A percentile compares a stretch with the other conserved stretches of the same genome.
These are phyloP conservation scores for Cairina moschata DNA, from an alignment of 2,113 vertebrate genomes.

Conservation along the genomic window DNA sequence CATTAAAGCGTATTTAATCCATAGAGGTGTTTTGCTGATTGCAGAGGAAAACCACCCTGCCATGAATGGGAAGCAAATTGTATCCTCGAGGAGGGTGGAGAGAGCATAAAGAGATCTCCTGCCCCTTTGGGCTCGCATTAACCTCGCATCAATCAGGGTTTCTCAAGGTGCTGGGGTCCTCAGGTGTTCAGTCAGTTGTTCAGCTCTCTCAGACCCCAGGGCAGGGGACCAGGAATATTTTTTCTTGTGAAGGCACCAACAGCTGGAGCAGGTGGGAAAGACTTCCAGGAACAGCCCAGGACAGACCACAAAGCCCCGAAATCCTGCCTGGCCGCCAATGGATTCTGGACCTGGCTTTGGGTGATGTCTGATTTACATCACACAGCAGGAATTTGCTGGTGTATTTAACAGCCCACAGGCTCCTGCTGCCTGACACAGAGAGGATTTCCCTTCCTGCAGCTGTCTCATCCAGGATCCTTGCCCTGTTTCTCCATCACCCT, in stretches of 20 bases:
- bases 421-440: neutral
- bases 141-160: neutral
- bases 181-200: fast-evolving
- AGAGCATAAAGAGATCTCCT: neutral
- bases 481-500: neutral
- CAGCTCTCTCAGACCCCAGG: neutral
- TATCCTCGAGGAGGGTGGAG: neutral
- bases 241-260: neutral
- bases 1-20: neutral
- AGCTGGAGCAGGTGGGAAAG: neutral
- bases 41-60: neutral
- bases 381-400: neutral
- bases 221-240: neutral
- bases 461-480: neutral
- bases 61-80: neutral
- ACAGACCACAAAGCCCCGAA: neutral
- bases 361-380: neutral
- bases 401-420: neutral
- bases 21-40: neutral
- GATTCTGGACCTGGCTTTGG: neutral
- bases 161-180: neutral
- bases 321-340: neutral
- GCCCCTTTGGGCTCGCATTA: neutral
- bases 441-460: neutral
- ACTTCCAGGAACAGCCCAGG: neutral